Percentiles rank a stretch among this genome's conserved stretches.
Evolutionary conservation across 2,797 vertebrate species (phyloP).

Genomic region (Melanotaenia trifasciata): DNA sequence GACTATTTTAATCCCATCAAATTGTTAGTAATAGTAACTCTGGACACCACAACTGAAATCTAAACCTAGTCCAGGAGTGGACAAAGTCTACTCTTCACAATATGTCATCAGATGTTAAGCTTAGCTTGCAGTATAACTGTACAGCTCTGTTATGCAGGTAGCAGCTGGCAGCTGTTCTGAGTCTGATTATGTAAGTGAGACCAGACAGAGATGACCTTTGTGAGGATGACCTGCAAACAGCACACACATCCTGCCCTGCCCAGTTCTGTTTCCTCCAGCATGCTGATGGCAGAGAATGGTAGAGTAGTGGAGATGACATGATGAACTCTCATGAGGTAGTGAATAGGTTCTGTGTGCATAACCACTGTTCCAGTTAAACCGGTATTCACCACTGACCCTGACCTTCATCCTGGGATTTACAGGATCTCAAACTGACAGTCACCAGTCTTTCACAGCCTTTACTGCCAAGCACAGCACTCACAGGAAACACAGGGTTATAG

Average conservation of each 20-base stretch:
- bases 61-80: background rate
- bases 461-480: slow-evolving; percentile 41
- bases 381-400: slow-evolving; percentile 52
- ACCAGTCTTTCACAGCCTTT: slow-evolving; percentile 46
- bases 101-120: background rate
- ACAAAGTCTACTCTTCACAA: background rate
- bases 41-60: background rate
- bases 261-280: slow-evolving; percentile 76
- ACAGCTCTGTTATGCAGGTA: slow-evolving; percentile 47
- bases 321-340: slow-evolving; percentile 43
- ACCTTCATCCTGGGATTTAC: slow-evolving; percentile 62
- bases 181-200: slow-evolving; percentile 61
- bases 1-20: background rate
- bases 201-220: slow-evolving; percentile 64
- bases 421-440: slow-evolving; percentile 60
- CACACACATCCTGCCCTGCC: slow-evolving; percentile 74
- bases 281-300: slow-evolving; percentile 66
- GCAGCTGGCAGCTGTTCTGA: slow-evolving; percentile 38
- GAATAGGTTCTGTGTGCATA: slow-evolving; percentile 54
- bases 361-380: slow-evolving; percentile 50
- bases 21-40: background rate
- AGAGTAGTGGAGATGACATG: slow-evolving; percentile 37
- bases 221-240: slow-evolving; percentile 47
- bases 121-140: slow-evolving; percentile 3
- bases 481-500: slow-evolving; percentile 60